phyloP scores from a whole-genome alignment of 2,113 vertebrate species.

The Peromyscus leucopus region DNA sequence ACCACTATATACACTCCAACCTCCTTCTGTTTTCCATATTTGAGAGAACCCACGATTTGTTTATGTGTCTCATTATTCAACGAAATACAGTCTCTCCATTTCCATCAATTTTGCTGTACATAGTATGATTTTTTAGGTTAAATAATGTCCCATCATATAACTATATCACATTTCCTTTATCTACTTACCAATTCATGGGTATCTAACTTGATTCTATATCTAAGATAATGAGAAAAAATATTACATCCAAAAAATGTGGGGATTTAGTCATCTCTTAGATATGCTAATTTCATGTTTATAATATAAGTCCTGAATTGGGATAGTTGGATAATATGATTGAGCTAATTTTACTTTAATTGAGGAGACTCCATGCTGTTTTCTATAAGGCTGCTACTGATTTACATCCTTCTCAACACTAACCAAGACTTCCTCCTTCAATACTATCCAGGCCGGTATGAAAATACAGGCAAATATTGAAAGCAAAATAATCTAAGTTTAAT shows the following conservation, averaged over 20 bases:
- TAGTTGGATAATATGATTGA: not conserved
- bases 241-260: rapidly evolving
- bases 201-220: not conserved
- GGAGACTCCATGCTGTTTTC: not conserved
- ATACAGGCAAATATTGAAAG: not conserved
- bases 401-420: too few species aligned
- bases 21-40: not conserved
- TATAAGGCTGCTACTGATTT: not conserved
- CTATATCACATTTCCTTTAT: not conserved
- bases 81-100: not conserved
- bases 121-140: not conserved
- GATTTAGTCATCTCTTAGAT: not conserved
- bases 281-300: not conserved
- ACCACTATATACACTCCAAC: too few species aligned
- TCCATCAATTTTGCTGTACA: not conserved
- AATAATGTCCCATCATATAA: not conserved
- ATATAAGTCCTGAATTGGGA: not conserved
- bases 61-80: not conserved
- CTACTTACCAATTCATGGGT: not conserved
- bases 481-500: not conserved
- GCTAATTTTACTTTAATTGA: not conserved
- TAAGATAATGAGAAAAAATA: not conserved
- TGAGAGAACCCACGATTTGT: not conserved
- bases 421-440: not conserved
- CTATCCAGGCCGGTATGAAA: not conserved